Percentiles rank a stretch among this genome's conserved stretches.
phyloP scores from a whole-genome alignment of 2,888 invertebrate genomes.

The Lysandra bellargus region DNA sequence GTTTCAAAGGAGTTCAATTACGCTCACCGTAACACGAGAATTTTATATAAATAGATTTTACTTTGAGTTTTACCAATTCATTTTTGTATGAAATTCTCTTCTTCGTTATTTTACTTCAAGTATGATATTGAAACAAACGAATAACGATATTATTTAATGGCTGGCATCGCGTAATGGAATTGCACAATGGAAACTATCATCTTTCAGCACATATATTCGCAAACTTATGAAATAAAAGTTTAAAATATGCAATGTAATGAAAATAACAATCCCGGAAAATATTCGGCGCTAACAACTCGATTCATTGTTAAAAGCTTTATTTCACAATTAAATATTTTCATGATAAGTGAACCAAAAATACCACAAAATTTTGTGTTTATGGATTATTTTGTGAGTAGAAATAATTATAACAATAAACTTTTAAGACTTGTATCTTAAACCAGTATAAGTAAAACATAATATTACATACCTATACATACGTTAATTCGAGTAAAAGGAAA shows the following conservation, averaged over 20 bases:
- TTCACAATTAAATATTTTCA: neutral
- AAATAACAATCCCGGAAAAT: neutral
- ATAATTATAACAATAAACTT: too few species aligned
- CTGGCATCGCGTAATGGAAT: neutral
- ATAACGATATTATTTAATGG: neutral
- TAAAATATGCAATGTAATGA: neutral
- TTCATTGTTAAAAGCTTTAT: neutral
- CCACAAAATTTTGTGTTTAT: neutral
- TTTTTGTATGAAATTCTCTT: neutral
- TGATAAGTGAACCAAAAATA: neutral
- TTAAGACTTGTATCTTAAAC: too few species aligned
- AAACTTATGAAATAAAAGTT: neutral
- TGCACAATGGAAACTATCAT: neutral
- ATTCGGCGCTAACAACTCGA: neutral
- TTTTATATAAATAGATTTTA: neutral
- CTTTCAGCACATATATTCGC: neutral
- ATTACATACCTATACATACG: too few species aligned
- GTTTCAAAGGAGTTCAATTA: too few species aligned
- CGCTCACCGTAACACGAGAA: too few species aligned
- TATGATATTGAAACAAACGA: neutral
- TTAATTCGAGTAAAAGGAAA: too few species aligned
- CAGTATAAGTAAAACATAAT: too few species aligned
- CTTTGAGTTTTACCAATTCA: neutral
- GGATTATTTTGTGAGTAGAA: too few species aligned
- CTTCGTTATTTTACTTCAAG: neutral